A percentile compares a stretch with the other conserved stretches of the same genome.
These are phyloP conservation scores for Carlito syrichta DNA, from an alignment of 2,113 vertebrate species.

Conservation along the genomic window DNA sequence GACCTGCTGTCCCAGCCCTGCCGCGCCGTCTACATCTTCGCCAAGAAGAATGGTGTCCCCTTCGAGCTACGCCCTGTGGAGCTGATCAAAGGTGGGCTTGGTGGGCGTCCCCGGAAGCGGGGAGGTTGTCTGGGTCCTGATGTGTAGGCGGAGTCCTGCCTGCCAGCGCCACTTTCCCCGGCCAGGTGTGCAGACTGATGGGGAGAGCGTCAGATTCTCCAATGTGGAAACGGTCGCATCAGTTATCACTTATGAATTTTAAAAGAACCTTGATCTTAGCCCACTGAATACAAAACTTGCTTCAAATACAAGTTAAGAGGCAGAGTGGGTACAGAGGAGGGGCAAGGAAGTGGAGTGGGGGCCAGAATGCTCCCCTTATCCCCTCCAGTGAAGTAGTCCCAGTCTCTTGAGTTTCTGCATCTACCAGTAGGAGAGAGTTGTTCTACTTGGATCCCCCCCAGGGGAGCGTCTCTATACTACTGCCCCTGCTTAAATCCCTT, in stretches of 20 bases:
- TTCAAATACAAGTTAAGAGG: not conserved
- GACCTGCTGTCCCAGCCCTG: slow-evolving; percentile 90
- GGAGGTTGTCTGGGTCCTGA: no score
- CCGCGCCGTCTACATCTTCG: slow-evolving; percentile 88
- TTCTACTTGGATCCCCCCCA: not conserved
- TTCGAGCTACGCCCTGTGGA: slow-evolving; percentile 85
- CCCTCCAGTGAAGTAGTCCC: not conserved
- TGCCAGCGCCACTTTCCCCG: rapidly evolving
- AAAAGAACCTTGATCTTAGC: not conserved
- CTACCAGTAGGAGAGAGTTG: not conserved
- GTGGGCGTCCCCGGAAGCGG: not conserved
- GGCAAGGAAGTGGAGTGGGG: not conserved
- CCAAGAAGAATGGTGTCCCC: slow-evolving; percentile 84
- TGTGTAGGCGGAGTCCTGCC: rapidly evolving
- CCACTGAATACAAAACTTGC: not conserved
- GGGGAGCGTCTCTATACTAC: not conserved
- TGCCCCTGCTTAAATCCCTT: no score
- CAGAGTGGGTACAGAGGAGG: not conserved
- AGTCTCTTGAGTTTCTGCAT: not conserved
- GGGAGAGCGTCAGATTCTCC: no score
- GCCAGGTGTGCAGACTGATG: not conserved
- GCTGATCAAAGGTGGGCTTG: slow-evolving; percentile 82
- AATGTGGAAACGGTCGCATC: not conserved
- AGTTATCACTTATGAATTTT: not conserved
- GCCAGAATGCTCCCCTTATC: not conserved